phyloP scores from a whole-genome alignment of 1,140 invertebrate species.

The Drosophila seguyi region DNA sequence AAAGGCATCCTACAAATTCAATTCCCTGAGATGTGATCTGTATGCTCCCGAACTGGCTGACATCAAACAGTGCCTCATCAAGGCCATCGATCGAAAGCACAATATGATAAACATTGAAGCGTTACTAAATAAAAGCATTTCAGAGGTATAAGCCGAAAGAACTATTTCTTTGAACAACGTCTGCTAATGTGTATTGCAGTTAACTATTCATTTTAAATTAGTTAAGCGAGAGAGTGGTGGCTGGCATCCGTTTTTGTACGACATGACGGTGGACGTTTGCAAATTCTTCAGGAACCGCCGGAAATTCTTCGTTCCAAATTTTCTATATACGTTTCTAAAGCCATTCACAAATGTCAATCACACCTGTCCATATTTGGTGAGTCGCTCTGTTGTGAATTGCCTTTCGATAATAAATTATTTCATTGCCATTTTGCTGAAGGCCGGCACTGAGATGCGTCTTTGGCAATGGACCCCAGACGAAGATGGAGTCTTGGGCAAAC shows the following conservation, averaged over 20 bases:
- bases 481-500: constrained; percentile 14
- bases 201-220: constrained; percentile 5
- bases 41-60: background rate
- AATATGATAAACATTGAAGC: constrained; percentile 23
- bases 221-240: constrained; percentile 37
- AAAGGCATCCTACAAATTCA: constrained; percentile 34
- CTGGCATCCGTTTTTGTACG: constrained; percentile 57
- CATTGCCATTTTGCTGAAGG: constrained; percentile 23
- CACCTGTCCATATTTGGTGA: constrained; percentile 42
- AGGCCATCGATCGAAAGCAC: constrained; percentile 29
- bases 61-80: constrained; percentile 29
- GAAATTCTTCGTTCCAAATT: constrained; percentile 14
- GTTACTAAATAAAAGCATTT: constrained; percentile 16
- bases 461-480: constrained; percentile 21
- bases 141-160: constrained; percentile 9
- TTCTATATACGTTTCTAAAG: constrained; percentile 20
- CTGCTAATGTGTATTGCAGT: background rate
- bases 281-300: constrained; percentile 28
- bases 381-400: background rate
- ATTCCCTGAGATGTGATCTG: constrained; percentile 6
- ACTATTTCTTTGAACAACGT: background rate
- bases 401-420: constrained; percentile 18
- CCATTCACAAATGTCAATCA: constrained; percentile 40
- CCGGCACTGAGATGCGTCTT: constrained; percentile 15
- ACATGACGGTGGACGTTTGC: constrained; percentile 27